Conservation (phyloP, 2,888 invertebrate genomes). For the Stenchaetothrips biformis region DNA sequence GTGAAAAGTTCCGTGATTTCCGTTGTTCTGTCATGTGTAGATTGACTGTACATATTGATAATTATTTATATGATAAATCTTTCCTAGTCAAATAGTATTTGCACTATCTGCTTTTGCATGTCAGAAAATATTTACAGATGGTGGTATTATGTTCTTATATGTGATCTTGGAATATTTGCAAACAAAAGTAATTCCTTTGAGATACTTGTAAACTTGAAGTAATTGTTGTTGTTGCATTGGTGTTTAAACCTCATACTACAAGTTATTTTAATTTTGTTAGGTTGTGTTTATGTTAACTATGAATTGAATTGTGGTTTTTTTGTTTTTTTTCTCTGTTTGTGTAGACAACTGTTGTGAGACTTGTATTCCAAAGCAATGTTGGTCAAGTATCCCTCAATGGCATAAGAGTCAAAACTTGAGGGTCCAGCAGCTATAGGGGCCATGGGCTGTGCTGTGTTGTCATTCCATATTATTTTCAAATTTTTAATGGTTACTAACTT, state of each 20-base stretch:
- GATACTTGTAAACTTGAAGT: neutral
- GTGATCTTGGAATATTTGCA: neutral
- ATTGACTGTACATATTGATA: conserved; percentile 9
- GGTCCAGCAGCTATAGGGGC: no score
- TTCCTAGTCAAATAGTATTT: conserved; percentile 23
- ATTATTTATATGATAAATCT: conserved; percentile 6
- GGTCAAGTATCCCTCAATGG: no score
- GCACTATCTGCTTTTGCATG: conserved; percentile 18
- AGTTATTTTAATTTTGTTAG: neutral
- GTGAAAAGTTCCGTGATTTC: neutral
- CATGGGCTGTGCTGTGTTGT: no score
- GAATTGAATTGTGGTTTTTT: neutral
- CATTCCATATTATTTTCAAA: no score
- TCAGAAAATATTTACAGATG: neutral
- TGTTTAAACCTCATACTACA: neutral
- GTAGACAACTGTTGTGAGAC: neutral
- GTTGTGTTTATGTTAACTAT: neutral
- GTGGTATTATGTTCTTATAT: conserved; percentile 1
- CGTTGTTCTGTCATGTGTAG: neutral
- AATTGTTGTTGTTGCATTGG: neutral
- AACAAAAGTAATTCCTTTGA: neutral
- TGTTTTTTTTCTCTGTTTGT: neutral
- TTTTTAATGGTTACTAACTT: no score
- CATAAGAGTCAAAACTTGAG: no score
- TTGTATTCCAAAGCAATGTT: no score